Conservation (phyloP, 2,888 invertebrate genomes). For the Troglohyphantes excavatus region DNA sequence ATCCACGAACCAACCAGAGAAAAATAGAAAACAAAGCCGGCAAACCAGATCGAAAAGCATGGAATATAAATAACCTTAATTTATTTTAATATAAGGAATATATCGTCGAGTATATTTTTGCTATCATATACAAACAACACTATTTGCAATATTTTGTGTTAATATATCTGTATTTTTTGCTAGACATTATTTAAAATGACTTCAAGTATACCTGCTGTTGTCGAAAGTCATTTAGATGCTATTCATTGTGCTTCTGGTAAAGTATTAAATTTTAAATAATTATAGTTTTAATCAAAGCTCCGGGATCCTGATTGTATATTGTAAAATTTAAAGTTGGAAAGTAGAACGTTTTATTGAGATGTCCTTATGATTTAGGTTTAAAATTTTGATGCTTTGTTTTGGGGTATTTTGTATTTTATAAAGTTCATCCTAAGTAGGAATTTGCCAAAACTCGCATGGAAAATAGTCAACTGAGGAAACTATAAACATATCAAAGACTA, state of each 20-base stretch:
- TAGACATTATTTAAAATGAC: conserved; percentile 1
- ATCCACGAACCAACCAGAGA: neutral
- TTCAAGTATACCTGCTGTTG: conserved; percentile 67
- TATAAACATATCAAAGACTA: no score
- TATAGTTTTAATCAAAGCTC: no score
- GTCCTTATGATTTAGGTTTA: no score
- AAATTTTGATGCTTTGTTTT: no score
- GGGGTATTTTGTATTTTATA: no score
- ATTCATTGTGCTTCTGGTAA: conserved; percentile 42
- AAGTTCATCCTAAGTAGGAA: no score
- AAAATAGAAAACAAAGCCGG: conserved; percentile 1
- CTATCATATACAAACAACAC: no score
- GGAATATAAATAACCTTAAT: neutral
- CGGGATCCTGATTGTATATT: no score
- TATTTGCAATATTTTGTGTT: neutral
- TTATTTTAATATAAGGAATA: neutral
- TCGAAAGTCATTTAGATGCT: conserved; percentile 68
- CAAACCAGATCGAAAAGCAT: neutral
- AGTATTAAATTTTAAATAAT: neutral
- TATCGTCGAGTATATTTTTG: neutral
- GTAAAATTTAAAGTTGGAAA: no score
- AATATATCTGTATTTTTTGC: neutral
- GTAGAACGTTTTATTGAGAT: no score
- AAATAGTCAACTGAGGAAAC: no score
- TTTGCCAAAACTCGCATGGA: no score